These are phyloP conservation scores for Apis mellifera DNA, from an alignment of 1,140 invertebrate genomes.

Conservation along the genomic window Amel_HAv3.1 CM009931.2:23368001-23368500, in stretches of 20 bases:
- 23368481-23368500: neutral
- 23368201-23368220: conserved; percentile 71
- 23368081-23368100: too few relatives aligned
- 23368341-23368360: conserved; percentile 33
- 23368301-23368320: conserved; percentile 64
- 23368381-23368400: conserved; percentile 3
- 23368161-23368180: conserved; percentile 33
- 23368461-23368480: neutral
- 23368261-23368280: conserved; percentile 21
- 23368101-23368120: neutral
- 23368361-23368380: neutral
- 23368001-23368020: conserved; percentile 6
- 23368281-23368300: conserved; percentile 35
- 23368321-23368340: conserved; percentile 59
- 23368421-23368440: neutral
- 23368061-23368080: too few relatives aligned
- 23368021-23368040: neutral
- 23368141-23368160: too few relatives aligned
- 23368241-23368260: conserved; percentile 63
- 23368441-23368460: neutral
- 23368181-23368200: conserved; percentile 64
- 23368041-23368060: neutral
- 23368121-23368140: too few relatives aligned
- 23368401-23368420: conserved; percentile 6
- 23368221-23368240: conserved; percentile 70